These are phyloP conservation scores for Patella caerulea DNA, from an alignment of 2,888 invertebrate genomes.

Conservation along the genomic window DNA sequence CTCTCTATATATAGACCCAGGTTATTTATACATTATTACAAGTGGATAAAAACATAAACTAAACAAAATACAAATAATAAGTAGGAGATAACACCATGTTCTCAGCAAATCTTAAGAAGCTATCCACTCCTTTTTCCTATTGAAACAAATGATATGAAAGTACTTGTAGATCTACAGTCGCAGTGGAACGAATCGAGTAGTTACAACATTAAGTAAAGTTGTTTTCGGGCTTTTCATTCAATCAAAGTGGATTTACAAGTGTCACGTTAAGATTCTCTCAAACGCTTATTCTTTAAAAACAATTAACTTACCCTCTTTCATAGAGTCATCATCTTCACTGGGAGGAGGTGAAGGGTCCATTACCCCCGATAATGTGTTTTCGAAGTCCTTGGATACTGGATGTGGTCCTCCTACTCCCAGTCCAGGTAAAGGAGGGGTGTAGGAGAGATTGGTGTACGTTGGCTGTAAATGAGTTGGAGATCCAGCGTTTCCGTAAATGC, in stretches of 20 bases:
- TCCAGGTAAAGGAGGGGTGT: conserved; percentile 42
- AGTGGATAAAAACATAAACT: too few species aligned
- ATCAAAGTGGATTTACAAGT: conserved; percentile 8
- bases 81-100: too few species aligned
- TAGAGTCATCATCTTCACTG: conserved; percentile 5
- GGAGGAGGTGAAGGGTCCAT: neutral
- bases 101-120: too few species aligned
- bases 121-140: too few species aligned
- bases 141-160: too few species aligned
- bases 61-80: too few species aligned
- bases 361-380: conserved; percentile 13
- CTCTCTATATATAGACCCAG: too few species aligned
- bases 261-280: conserved; percentile 5
- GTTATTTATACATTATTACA: too few species aligned
- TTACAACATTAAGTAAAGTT: too few species aligned
- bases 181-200: too few species aligned
- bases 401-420: conserved; percentile 31
- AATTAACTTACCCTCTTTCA: conserved; percentile 6
- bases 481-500: conserved; percentile 46
- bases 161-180: too few species aligned
- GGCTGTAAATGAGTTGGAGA: conserved; percentile 42
- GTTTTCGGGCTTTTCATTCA: neutral
- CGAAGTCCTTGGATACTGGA: conserved; percentile 24
- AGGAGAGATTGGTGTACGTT: conserved; percentile 52
- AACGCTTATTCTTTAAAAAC: neutral